Percentiles rank a stretch among this genome's conserved stretches.
Conservation (phyloP, 2,797 vertebrate species). For the Thamnophis elegans region DNA sequence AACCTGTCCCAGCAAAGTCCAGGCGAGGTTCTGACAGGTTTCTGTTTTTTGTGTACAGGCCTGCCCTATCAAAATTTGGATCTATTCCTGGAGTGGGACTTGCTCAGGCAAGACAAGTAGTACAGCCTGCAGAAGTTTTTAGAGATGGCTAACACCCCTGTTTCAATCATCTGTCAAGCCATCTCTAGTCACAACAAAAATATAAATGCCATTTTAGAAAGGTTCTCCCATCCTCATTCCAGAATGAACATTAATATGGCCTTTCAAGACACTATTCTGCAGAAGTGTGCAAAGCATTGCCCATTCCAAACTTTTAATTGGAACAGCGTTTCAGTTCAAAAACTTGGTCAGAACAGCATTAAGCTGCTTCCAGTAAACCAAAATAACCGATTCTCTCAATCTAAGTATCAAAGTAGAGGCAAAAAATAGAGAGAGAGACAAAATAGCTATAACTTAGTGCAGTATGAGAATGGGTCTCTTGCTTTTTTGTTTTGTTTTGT, state of each 20-base stretch:
- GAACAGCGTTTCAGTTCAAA: not conserved
- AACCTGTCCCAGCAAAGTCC: not conserved
- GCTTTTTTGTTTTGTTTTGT: not conserved
- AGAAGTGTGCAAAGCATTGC: not conserved
- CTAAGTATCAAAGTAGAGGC: not conserved
- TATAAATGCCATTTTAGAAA: not conserved
- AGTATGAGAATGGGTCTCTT: not conserved
- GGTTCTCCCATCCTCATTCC: not conserved
- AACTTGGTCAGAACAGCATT: not conserved
- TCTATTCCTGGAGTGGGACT: not conserved
- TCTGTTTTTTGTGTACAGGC: not conserved
- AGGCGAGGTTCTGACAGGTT: not conserved
- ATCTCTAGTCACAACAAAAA: not conserved
- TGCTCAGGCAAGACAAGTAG: not conserved
- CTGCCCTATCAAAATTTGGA: conserved; percentile 18
- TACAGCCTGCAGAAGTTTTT: not conserved
- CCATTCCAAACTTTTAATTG: not conserved
- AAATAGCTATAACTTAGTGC: not conserved
- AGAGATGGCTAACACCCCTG: not conserved
- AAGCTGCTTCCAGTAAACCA: not conserved
- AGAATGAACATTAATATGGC: not conserved
- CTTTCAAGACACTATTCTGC: not conserved
- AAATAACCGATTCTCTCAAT: not conserved
- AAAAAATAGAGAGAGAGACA: not conserved
- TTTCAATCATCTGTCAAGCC: not conserved